Percentiles rank a stretch among this genome's conserved stretches.
phyloP scores from a whole-genome alignment of 2,113 vertebrate species.

The Chlorodrepanis virens region DNA sequence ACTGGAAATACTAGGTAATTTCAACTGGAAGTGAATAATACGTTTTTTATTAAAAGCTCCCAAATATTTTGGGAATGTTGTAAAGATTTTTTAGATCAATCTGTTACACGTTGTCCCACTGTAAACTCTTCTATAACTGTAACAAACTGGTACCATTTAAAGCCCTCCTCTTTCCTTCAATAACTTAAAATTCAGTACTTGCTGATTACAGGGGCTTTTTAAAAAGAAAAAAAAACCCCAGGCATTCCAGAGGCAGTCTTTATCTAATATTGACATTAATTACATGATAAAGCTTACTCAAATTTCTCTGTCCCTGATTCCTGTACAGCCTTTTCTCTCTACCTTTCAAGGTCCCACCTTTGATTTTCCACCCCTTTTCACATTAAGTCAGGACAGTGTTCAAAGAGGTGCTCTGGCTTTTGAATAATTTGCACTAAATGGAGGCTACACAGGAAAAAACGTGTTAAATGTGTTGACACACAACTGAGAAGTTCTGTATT shows the following conservation, averaged over 20 bases:
- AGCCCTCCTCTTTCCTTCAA: not conserved
- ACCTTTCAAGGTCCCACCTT: not conserved
- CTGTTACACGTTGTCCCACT: not conserved
- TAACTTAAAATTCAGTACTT: not conserved
- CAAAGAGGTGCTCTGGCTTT: not conserved
- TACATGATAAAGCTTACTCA: not conserved
- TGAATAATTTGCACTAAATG: not conserved
- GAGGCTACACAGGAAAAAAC: not conserved
- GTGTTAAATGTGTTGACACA: not conserved
- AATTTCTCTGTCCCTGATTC: not conserved
- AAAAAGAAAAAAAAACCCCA: not conserved
- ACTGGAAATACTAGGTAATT: not conserved
- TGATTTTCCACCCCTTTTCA: not conserved
- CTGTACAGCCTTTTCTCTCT: not conserved
- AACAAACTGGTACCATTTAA: not conserved
- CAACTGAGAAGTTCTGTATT: not conserved
- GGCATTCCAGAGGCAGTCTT: not conserved
- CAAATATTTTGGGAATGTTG: not conserved
- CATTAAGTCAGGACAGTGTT: not conserved
- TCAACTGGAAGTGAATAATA: not conserved
- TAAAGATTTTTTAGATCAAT: not conserved
- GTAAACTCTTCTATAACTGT: not conserved
- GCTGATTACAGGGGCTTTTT: not conserved
- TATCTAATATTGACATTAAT: not conserved
- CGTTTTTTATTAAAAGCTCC: not conserved